Conservation (phyloP, 2,888 invertebrate genomes). For the Leptarthrus brevirostris region DNA sequence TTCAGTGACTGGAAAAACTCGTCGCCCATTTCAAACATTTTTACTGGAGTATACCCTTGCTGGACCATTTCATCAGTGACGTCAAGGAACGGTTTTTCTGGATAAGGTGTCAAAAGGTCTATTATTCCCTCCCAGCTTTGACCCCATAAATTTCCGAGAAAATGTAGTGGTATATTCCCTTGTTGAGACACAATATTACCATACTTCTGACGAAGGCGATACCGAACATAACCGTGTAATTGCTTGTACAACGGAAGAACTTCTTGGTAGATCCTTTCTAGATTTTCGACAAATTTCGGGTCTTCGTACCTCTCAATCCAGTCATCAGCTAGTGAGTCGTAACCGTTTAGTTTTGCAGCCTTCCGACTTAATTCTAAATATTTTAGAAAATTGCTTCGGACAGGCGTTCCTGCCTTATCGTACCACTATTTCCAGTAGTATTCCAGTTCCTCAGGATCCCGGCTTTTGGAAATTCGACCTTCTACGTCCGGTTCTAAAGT, state of each 20-base stretch:
- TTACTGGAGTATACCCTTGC: slow-evolving; percentile 79
- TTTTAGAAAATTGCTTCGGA: slow-evolving; percentile 72
- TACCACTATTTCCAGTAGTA: slow-evolving; percentile 86
- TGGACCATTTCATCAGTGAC: slow-evolving; percentile 79
- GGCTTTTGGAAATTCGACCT: slow-evolving; percentile 74
- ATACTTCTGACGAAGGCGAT: slow-evolving; percentile 76
- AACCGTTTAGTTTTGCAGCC: slow-evolving; percentile 78
- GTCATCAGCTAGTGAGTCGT: slow-evolving; percentile 74
- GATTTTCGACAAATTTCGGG: slow-evolving; percentile 74
- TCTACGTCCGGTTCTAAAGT: slow-evolving; percentile 81
- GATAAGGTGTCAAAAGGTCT: slow-evolving; percentile 76
- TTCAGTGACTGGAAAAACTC: slow-evolving; percentile 88
- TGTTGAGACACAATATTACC: slow-evolving; percentile 75
- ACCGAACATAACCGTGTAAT: slow-evolving; percentile 84
- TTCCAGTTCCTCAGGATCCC: slow-evolving; percentile 81
- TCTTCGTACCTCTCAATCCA: slow-evolving; percentile 82
- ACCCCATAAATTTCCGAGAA: slow-evolving; percentile 86
- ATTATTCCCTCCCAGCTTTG: slow-evolving; percentile 75
- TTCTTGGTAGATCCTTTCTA: slow-evolving; percentile 78
- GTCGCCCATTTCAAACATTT: slow-evolving; percentile 87
- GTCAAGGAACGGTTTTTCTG: slow-evolving; percentile 77
- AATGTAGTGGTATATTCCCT: slow-evolving; percentile 82
- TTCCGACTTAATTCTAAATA: slow-evolving; percentile 78
- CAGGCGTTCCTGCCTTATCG: slow-evolving; percentile 75
- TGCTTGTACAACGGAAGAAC: slow-evolving; percentile 84